Conservation (phyloP, 2,797 vertebrate genomes). For the Corythornis leucogaster region DNA sequence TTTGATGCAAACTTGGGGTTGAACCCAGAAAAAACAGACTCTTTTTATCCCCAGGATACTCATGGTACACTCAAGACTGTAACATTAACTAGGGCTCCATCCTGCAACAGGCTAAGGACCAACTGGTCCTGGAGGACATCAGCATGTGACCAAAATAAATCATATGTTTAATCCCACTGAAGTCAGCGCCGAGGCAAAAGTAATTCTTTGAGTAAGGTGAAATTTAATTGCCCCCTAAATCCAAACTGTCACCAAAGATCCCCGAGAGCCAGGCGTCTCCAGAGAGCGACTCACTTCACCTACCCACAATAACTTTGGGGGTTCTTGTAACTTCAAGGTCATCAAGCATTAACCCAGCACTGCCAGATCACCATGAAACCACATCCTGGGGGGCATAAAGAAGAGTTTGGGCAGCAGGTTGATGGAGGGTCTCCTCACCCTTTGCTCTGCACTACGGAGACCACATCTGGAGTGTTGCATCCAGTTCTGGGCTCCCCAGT, state of each 20-base stretch:
- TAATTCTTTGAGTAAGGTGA: background rate
- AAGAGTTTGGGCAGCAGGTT: too few relatives aligned
- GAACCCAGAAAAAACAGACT: background rate
- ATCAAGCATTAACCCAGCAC: too few relatives aligned
- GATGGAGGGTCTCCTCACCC: too few relatives aligned
- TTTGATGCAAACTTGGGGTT: background rate
- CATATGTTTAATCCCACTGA: accelerated
- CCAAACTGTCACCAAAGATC: background rate
- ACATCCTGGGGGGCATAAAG: too few relatives aligned
- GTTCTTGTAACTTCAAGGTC: background rate
- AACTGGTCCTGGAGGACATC: background rate
- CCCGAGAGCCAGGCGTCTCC: accelerated
- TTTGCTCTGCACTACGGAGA: too few relatives aligned
- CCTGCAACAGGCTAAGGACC: background rate
- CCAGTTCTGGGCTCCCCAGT: too few relatives aligned
- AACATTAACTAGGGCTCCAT: background rate
- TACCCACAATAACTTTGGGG: accelerated
- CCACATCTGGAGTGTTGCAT: too few relatives aligned
- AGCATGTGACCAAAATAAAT: background rate
- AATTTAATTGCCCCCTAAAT: background rate
- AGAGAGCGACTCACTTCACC: background rate
- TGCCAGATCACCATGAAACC: too few relatives aligned
- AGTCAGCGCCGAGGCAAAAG: background rate
- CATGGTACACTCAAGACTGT: background rate
- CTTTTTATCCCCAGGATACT: background rate